Conservation (phyloP, 2,888 invertebrate species). For the Ctenicera cuprea region DNA sequence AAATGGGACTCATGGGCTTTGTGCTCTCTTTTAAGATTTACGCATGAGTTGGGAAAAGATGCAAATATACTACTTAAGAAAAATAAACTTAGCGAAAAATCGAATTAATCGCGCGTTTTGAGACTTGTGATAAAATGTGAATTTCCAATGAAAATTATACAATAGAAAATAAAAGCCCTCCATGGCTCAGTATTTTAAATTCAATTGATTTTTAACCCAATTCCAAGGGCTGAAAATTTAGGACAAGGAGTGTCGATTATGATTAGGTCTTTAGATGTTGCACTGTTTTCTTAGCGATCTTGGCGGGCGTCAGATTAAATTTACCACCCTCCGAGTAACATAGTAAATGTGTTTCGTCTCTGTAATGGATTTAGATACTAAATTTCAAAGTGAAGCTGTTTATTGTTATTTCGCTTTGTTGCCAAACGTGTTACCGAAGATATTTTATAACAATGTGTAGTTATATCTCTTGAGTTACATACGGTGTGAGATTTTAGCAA, state of each 20-base stretch:
- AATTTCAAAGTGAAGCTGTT: not conserved
- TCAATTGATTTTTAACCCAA: too few relatives aligned
- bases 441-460: too few relatives aligned
- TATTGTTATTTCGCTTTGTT: not conserved
- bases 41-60: conserved; percentile 21
- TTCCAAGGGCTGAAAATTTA: not conserved
- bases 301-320: conserved; percentile 4
- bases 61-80: not conserved
- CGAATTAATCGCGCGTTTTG: not conserved
- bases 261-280: conserved; percentile 10
- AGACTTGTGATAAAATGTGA: not conserved
- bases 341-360: not conserved
- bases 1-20: conserved; percentile 10
- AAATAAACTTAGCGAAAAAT: conserved; percentile 3
- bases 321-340: not conserved
- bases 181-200: too few relatives aligned
- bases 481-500: too few relatives aligned
- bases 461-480: too few relatives aligned
- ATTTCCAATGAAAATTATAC: not conserved
- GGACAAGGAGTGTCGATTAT: not conserved
- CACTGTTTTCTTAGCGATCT: not conserved
- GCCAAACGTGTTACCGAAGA: not conserved
- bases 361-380: not conserved
- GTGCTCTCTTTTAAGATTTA: conserved; percentile 1
- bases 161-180: too few relatives aligned